Conservation (phyloP, 2,888 invertebrate genomes). For the Ctena decussata region DNA sequence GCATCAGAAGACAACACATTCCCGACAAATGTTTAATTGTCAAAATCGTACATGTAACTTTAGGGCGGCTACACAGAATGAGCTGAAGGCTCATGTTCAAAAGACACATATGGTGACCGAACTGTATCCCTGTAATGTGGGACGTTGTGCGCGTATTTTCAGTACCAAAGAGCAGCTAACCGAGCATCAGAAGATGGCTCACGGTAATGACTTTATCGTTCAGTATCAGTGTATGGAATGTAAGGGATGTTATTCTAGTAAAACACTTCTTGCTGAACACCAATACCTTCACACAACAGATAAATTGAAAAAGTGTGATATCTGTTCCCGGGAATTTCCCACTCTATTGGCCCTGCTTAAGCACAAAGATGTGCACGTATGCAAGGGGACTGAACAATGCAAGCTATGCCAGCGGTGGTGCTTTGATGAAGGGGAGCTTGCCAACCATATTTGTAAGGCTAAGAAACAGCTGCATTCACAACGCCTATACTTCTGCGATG, state of each 20-base stretch:
- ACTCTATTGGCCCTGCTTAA: slow-evolving; percentile 37
- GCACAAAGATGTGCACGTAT: slow-evolving; percentile 57
- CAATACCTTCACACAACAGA: slow-evolving; percentile 64
- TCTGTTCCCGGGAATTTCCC: slow-evolving; percentile 51
- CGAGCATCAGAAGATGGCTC: slow-evolving; percentile 54
- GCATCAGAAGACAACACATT: slow-evolving; percentile 35
- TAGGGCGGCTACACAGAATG: slow-evolving; percentile 51
- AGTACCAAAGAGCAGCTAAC: slow-evolving; percentile 40
- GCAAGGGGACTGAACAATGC: slow-evolving; percentile 45
- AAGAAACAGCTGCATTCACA: slow-evolving; percentile 2
- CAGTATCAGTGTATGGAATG: slow-evolving; percentile 66
- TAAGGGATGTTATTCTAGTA: slow-evolving; percentile 58
- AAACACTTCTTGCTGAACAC: slow-evolving; percentile 60
- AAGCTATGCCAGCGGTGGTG: slow-evolving; percentile 51
- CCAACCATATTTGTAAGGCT: slow-evolving; percentile 47
- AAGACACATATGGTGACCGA: slow-evolving; percentile 35
- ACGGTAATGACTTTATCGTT: slow-evolving; percentile 62
- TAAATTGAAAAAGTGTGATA: slow-evolving; percentile 58
- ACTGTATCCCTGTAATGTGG: slow-evolving; percentile 53
- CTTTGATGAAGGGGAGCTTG: slow-evolving; percentile 45
- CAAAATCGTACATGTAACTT: slow-evolving; percentile 45
- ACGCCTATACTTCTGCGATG: slow-evolving; percentile 60
- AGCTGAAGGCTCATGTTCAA: slow-evolving; percentile 53
- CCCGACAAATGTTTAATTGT: slow-evolving; percentile 41
- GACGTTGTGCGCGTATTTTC: slow-evolving; percentile 45